Base-by-base conservation (phyloP, 1,140 invertebrate species). In the Diploscapter pachys region DNA sequence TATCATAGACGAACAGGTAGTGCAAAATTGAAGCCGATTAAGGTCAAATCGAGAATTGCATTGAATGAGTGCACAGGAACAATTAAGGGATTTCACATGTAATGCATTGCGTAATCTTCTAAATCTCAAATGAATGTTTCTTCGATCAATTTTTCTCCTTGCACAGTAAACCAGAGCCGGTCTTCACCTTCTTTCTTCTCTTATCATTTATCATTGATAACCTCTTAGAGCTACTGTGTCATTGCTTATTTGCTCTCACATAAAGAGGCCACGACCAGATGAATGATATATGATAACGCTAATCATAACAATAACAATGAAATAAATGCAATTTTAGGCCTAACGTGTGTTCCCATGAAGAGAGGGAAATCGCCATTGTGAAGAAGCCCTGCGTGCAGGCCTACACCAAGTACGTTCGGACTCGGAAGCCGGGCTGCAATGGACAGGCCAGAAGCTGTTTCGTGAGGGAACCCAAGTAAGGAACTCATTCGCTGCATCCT, bases 331-430 rank as follows among this genome's bases (percentile, higher is more conserved):
- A 31, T 83, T 84, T 54, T 77, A 84, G 84, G 59, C 76, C 73
- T 53, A 82, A 84, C 63, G 83, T 84, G 5, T 84, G 83, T 76
- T 84, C 83, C 5, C 76, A 84, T 63, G 83, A 84, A 65, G 79
- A 84, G 64, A 50, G 82, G 5, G 81, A 85, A 76, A 80, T 81
- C 31, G 84, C 82, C 8, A 84, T 79, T 2, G 75, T 84, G 3
- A 78, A 78, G 66, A 79, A 85, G 82, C 83, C 83, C 8, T 84
- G 83, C 71, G 73, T 85, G 8, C 77, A 82, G 57, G 80, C 82
- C 5, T 80, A 83, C 71, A 85, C 82, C 48, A 81, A 81, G 71
- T 84, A 85, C 66, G 77, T 84, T 4, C 52, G 82, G 52, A 79
- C 59, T 48, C 70, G 84, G 53, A 84, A 84, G 59, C 79, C 82